These are phyloP conservation scores for Microvelia longipes DNA, from an alignment of 1,140 invertebrate genomes.

Conservation along the genomic window DNA sequence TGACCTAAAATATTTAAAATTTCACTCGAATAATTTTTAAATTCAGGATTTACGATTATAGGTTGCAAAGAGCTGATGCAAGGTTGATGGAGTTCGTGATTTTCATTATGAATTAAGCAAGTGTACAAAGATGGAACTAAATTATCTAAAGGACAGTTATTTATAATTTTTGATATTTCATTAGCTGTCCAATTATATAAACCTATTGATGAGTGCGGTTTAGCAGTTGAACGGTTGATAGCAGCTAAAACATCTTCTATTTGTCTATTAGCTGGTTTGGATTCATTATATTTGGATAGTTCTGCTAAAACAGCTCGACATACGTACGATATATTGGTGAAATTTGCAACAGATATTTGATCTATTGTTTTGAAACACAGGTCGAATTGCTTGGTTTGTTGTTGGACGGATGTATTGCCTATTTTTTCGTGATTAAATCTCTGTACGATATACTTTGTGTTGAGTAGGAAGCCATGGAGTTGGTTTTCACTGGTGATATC, in stretches of 20 bases:
- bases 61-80: not conserved
- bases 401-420: conserved; percentile 9
- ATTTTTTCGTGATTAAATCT: conserved; percentile 13
- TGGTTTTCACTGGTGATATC: conserved; percentile 14
- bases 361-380: conserved; percentile 5
- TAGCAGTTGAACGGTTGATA: not conserved
- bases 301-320: conserved; percentile 9
- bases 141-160: conserved; percentile 9
- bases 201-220: conserved; percentile 5
- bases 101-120: not conserved
- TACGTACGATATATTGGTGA: conserved; percentile 8
- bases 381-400: conserved; percentile 6
- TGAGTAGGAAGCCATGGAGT: conserved; percentile 17
- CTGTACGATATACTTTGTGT: conserved; percentile 10
- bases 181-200: conserved; percentile 3
- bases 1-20: not conserved
- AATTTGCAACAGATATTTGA: not conserved
- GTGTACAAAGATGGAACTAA: conserved; percentile 6
- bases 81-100: conserved; percentile 7
- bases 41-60: conserved; percentile 1
- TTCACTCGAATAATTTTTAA: conserved; percentile 10
- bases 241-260: conserved; percentile 4
- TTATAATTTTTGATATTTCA: conserved; percentile 7
- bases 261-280: conserved; percentile 1
- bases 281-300: conserved; percentile 5